Evolutionary conservation across 2,797 vertebrate genomes (phyloP).

Genomic region (Tragopan temminckii): DNA sequence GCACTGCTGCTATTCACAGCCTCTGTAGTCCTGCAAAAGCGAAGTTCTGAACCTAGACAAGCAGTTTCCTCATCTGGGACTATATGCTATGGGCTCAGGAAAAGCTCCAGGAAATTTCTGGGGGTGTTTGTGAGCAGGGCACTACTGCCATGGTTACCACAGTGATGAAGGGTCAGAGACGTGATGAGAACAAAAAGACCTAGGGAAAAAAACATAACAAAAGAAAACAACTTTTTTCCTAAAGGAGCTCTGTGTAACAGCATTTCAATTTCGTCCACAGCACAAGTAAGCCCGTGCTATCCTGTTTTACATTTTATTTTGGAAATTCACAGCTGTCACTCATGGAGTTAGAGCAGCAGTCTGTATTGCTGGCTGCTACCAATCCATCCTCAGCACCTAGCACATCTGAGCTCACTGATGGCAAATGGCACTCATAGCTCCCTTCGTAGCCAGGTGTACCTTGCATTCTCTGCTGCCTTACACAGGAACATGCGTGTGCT

Average conservation of each 20-base stretch:
- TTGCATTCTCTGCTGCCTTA: not conserved
- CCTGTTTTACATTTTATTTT: not conserved
- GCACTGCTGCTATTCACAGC: not conserved
- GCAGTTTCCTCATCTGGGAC: not conserved
- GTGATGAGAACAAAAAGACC: constrained; percentile 14
- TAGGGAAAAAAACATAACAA: not conserved
- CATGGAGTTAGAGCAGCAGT: not conserved
- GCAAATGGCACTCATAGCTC: not conserved
- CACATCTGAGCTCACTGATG: rapidly evolving
- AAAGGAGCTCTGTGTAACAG: constrained; percentile 21
- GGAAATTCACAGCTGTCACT: not conserved
- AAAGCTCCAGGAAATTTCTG: constrained; percentile 27
- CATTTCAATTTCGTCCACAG: constrained; percentile 12
- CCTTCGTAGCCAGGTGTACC: not conserved
- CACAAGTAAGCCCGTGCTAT: not conserved
- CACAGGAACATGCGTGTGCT: rapidly evolving
- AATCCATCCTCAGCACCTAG: not conserved
- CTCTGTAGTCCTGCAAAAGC: not conserved
- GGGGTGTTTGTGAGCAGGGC: constrained; percentile 35
- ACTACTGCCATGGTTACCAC: constrained; percentile 16
- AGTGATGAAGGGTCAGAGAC: constrained; percentile 25
- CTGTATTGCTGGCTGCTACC: not conserved
- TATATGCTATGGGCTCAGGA: not conserved
- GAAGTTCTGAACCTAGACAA: not conserved
- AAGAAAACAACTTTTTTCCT: not conserved